Percentiles rank a stretch among this genome's conserved stretches.
Conservation (phyloP, 2,797 vertebrate genomes). For the Crypturellus tataupa region DNA sequence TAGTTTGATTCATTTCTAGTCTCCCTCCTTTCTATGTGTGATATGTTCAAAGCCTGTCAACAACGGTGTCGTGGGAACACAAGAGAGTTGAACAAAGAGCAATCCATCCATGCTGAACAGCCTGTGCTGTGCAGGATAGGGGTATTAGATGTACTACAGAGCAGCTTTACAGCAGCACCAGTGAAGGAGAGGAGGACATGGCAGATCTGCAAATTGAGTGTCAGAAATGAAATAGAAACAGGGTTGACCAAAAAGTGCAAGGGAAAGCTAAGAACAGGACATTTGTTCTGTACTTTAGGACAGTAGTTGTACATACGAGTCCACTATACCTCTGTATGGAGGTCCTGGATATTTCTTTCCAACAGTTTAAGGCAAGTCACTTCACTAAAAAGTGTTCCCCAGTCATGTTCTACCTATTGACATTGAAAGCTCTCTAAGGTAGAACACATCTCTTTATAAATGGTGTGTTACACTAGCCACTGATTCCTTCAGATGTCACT, state of each 20-base stretch:
- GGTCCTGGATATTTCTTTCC: neutral
- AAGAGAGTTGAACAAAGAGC: neutral
- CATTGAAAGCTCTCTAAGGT: neutral
- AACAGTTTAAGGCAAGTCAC: neutral
- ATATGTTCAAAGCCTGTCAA: neutral
- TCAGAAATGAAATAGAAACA: neutral
- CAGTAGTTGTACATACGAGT: neutral
- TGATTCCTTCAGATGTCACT: neutral
- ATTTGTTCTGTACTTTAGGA: neutral
- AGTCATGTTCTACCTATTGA: neutral
- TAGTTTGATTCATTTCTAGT: neutral
- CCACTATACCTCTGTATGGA: neutral
- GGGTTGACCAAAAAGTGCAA: neutral
- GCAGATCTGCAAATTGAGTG: neutral
- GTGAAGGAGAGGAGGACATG: neutral
- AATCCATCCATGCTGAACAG: slow-evolving; percentile 5
- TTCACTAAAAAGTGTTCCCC: neutral
- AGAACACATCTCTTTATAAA: neutral
- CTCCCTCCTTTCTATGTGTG: neutral
- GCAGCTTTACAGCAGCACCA: slow-evolving; percentile 6
- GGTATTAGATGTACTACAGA: neutral
- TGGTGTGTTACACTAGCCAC: accelerated
- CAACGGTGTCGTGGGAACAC: neutral
- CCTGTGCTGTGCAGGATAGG: neutral
- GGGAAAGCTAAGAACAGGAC: neutral